Evolutionary conservation across 2,113 vertebrate genomes (phyloP).

Genomic region (Dermatemys mawii): DNA sequence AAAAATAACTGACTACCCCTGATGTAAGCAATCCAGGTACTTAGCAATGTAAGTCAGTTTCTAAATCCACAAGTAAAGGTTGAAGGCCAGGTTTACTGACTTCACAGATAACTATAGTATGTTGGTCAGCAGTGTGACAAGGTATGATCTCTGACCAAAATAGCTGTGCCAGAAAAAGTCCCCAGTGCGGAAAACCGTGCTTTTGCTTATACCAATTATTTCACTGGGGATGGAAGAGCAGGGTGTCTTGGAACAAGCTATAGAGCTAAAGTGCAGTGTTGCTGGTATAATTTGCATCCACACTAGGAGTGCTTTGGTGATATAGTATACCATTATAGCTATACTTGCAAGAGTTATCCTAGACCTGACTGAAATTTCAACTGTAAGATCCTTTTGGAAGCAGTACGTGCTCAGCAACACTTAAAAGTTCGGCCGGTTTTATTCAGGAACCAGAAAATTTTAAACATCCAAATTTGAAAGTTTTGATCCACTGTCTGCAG

Average conservation of each 20-base stretch:
- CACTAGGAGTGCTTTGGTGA: not conserved
- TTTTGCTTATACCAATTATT: not conserved
- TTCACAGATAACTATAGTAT: not conserved
- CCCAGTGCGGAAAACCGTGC: not conserved
- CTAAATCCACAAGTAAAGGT: not conserved
- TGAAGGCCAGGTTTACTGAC: not conserved
- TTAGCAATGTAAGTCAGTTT: not conserved
- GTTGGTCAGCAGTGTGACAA: not conserved
- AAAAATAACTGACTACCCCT: no score
- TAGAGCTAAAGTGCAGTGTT: not conserved
- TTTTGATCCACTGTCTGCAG: constrained; percentile 42
- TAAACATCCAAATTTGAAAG: not conserved
- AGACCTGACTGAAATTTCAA: not conserved
- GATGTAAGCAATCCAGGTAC: not conserved
- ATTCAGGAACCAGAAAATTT: not conserved
- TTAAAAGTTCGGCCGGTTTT: not conserved
- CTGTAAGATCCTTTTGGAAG: not conserved
- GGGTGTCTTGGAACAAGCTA: not conserved
- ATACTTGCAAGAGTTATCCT: not conserved
- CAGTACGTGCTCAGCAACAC: not conserved
- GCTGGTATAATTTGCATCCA: not conserved
- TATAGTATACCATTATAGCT: not conserved
- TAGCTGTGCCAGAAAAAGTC: not conserved
- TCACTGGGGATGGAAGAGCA: not conserved
- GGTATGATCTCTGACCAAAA: not conserved